Percentiles rank a stretch among this genome's conserved stretches.
Evolutionary conservation across 2,797 vertebrate genomes (phyloP).

Genomic region (Buceros bicornis): DNA sequence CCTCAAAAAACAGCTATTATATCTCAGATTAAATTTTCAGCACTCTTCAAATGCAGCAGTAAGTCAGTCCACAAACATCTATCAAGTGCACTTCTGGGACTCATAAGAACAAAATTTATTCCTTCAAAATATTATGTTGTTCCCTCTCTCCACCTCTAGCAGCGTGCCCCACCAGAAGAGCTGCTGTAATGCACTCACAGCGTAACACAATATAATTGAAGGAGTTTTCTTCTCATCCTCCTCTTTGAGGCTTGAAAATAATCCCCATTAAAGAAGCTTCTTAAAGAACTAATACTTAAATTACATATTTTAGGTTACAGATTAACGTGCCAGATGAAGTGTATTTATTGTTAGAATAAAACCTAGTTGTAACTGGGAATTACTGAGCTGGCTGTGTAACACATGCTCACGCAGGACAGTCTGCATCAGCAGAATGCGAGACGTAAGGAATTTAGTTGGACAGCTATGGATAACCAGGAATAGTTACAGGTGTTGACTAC

Average conservation of each 20-base stretch:
- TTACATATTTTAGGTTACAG: not conserved
- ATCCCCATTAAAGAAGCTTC: not conserved
- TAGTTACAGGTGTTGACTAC: not conserved
- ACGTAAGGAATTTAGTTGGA: not conserved
- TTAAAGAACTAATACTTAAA: not conserved
- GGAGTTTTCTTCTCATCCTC: not conserved
- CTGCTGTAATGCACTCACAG: not conserved
- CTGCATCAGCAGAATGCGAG: not conserved
- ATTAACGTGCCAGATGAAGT: not conserved
- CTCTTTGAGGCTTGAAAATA: not conserved
- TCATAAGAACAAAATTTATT: not conserved
- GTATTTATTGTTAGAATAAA: not conserved
- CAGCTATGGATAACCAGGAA: not conserved
- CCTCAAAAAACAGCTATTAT: conserved; percentile 9
- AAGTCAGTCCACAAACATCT: not conserved
- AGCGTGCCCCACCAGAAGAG: not conserved
- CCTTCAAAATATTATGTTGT: not conserved
- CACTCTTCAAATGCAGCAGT: conserved; percentile 16
- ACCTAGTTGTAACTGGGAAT: not conserved
- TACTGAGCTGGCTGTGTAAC: not conserved
- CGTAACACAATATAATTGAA: not conserved
- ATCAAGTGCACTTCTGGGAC: not conserved
- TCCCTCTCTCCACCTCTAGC: not conserved
- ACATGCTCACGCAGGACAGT: not conserved
- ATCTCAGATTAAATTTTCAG: conserved; percentile 32